Evolutionary conservation across 2,113 vertebrate genomes (phyloP), one percentile per base, ranked within the genome.

Genomic region (Morone saxatilis): DNA sequence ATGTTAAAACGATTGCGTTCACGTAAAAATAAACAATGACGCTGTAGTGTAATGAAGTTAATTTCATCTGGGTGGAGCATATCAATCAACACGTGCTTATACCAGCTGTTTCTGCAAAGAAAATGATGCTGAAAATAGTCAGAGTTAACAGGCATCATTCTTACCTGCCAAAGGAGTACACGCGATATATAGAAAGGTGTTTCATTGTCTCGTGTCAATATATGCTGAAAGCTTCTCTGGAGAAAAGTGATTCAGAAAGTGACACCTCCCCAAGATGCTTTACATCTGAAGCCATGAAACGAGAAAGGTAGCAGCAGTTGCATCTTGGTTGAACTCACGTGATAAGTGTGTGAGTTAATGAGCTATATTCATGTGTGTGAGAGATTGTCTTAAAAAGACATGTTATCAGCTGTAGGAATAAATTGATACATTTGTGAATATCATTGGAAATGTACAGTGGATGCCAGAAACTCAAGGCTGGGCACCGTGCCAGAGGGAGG

Each of bases 131-230:
- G 20, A 69, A 68, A 88, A 84, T 76, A 61, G 72, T 62, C 60
- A 38, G 19, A 60, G 9, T 79, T 88, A 61, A 69, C 79, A 73
- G 66, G 43, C 20, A 10, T 86, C 61, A 7, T 78, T 76, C 57
- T 70, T 59, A 73, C 71, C 69, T 67, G 76, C 45, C 63, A 77
- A 43, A 59, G 12, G 38, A 62, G 40, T 60, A n/a, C 1, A n/a
- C 0, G 12, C 25, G 36, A 40, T 5, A 12, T 65, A 59, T 38
- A 70, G 53, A 78, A 59, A 86, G 67, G 80, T 73, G 77, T 80
- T 45, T 56, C 76, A 65, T 71, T 83, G 87, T 87, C 54, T 83
- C 47, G 60, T 45, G 56, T 85, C 80, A 74, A 65, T 81, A 53
- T 73, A 19, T 57, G 13, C 54, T 20, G 74, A 80, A 86, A 89